Evolutionary conservation across 2,797 vertebrate genomes (phyloP), one percentile per base, ranked within the genome.

Genomic region (Diglossa cyanea): DNA sequence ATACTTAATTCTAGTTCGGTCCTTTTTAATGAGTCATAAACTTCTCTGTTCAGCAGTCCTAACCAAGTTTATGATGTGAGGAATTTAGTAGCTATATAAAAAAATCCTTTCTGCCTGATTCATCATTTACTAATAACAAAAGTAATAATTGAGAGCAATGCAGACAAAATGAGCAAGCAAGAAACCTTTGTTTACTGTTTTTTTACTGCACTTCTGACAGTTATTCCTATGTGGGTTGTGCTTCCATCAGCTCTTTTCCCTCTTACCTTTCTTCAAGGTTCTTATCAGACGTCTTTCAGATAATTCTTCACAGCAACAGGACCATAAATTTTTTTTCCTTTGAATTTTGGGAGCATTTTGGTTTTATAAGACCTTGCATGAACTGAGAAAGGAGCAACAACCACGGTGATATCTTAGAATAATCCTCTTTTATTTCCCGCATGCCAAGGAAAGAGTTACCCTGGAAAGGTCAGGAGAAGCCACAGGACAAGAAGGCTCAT

Each of bases 341-440:
- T 26, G 2, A 50, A 37, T 60, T 86, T 79, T 40, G 54, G 68
- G 51, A 87, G 37, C 42, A 54, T 74, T 90, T 88, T 77, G 16
- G 2, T 88, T 89, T 91, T 70, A 19, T 62, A 81, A 60, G 40
- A 88, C 62, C 37, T 90, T 48, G 11, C 12, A 16, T 75, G 88
- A 92, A 81, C 42, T 0, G 1, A 84, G 58, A 54, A 91, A 84
- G 26, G 50, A 62, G 51, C 86, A 84, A 58, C 73, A 93, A 33
- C 25, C 73, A 55, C 3, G 17, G 23, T 72, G 54, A 72, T 50
- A 78, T 51, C 65, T 90, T 78, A 54, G 44, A 86, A 60, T 88
- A 95, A 78, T 93, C 70, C 50, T 68, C n/a, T 88, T 91, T 75
- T 86, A 76, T 93, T 93, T 95, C 71, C n/a, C 63, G 53, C 45